Evolutionary conservation across 2,888 invertebrate genomes (phyloP).

Genomic region (Deladenus siricidicola): DNA sequence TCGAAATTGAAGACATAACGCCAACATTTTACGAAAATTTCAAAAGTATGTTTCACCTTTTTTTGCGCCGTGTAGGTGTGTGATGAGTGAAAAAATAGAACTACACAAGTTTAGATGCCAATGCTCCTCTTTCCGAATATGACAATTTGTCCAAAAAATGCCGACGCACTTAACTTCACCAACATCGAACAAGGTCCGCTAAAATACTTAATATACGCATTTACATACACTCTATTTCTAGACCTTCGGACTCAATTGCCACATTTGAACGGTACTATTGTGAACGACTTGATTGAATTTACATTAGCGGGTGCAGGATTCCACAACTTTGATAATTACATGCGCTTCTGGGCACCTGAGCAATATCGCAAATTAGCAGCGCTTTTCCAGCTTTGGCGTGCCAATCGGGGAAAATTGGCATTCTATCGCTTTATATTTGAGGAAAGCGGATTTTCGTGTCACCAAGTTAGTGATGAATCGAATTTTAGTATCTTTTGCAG

Average conservation of each 20-base stretch:
- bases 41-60: too few species aligned
- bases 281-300: conserved; percentile 18
- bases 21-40: too few species aligned
- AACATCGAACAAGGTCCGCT: conserved; percentile 12
- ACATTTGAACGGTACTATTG: background rate
- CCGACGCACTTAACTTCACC: conserved; percentile 19
- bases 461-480: conserved; percentile 10
- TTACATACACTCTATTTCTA: background rate
- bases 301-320: conserved; percentile 26
- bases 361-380: conserved; percentile 7
- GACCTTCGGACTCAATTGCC: conserved; percentile 15
- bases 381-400: conserved; percentile 15
- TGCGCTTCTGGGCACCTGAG: background rate
- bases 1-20: too few species aligned
- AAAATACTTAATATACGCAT: background rate
- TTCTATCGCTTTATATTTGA: conserved; percentile 18
- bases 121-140: conserved; percentile 19
- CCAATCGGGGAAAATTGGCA: background rate
- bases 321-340: conserved; percentile 21
- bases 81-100: too few species aligned
- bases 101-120: too few species aligned
- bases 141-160: conserved; percentile 23
- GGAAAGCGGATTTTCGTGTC: conserved; percentile 15
- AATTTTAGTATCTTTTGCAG: background rate
- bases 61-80: too few species aligned